phyloP scores from a whole-genome alignment of 2,797 vertebrate species.

The Geotrypetes seraphini region DNA sequence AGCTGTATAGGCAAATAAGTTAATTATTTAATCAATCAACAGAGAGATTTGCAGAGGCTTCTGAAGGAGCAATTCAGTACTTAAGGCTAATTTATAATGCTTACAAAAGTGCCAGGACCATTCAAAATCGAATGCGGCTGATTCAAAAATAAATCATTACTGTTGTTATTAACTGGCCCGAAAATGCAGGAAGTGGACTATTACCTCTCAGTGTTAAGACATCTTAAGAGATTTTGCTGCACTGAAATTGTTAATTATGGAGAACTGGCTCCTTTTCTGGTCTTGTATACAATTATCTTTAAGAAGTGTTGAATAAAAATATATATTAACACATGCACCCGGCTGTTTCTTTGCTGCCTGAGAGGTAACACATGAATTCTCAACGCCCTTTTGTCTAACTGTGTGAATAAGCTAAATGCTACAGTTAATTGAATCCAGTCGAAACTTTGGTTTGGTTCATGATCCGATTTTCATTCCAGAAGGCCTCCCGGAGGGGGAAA shows the following conservation, averaged over 20 bases:
- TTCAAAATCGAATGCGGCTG: constrained; percentile 13
- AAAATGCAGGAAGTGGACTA: constrained; percentile 18
- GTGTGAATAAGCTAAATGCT: no score
- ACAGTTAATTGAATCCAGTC: no score
- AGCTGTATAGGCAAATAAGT: neutral
- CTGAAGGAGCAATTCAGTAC: constrained; percentile 14
- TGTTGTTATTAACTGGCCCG: constrained; percentile 5
- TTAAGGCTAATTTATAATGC: constrained; percentile 15
- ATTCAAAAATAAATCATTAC: constrained; percentile 10
- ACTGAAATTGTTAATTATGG: constrained; percentile 15
- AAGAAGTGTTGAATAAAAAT: no score
- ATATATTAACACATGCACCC: no score
- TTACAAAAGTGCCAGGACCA: constrained; percentile 15
- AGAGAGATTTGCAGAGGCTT: neutral
- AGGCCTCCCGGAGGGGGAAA: no score
- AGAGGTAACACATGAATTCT: no score
- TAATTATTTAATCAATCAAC: neutral
- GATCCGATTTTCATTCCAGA: no score
- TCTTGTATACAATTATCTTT: neutral
- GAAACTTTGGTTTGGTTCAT: no score
- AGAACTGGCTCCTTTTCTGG: constrained; percentile 14
- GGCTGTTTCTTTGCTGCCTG: no score
- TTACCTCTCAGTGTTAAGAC: constrained; percentile 7
- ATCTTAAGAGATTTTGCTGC: neutral
- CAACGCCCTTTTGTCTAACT: no score